Base-by-base conservation (phyloP, 2,113 vertebrate species). In the Amblyornis subalaris region DNA sequence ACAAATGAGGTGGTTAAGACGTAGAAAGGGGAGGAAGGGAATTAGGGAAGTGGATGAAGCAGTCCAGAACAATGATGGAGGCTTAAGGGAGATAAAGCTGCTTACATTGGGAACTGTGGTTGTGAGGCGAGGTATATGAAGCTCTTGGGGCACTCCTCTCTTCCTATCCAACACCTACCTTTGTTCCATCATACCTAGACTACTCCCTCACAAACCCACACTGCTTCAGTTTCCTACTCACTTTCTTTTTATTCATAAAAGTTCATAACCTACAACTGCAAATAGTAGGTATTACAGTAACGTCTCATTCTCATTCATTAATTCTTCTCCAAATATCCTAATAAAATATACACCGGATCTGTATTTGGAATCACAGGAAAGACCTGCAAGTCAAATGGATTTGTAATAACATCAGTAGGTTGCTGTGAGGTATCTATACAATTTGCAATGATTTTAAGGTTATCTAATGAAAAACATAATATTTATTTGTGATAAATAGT, bases 341-440 rank as follows among this genome's bases (percentile, higher is more conserved):
- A 73, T 70, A 79, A 94, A 93, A 85, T 76, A 88, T 36, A 61
- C 23, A 88, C 54, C 7, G 4, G 71, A 91, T 91, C 47, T 85
- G 45, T 70, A 70, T 83, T 94, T 51, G 77, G 55, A 94, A 89
- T 6, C 28, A 73, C 92, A 90, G 81, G 88, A 88, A 96, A 94
- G 45, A 65, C 58, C 29, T 61, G 42, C 17, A 42, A 73, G 50
- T 45, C 40, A 96, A 93, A 94, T 66, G 64, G 67, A 57, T 88
- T 79, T 89, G 18, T 93, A 96, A 93, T 88, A 80, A 90, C 42
- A 90, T 93, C 54, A 82, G 50, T 50, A 89, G 40, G 20, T 62
- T 94, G 42, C 54, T 79, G 20, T 79, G 33, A 93, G 28, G 36
- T 85, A 82, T 45, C 61, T 83, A 69, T 57, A 80, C 0, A 16